These are phyloP conservation scores for Arion vulgaris DNA, from an alignment of 1,140 invertebrate species.

Conservation along the genomic window DNA sequence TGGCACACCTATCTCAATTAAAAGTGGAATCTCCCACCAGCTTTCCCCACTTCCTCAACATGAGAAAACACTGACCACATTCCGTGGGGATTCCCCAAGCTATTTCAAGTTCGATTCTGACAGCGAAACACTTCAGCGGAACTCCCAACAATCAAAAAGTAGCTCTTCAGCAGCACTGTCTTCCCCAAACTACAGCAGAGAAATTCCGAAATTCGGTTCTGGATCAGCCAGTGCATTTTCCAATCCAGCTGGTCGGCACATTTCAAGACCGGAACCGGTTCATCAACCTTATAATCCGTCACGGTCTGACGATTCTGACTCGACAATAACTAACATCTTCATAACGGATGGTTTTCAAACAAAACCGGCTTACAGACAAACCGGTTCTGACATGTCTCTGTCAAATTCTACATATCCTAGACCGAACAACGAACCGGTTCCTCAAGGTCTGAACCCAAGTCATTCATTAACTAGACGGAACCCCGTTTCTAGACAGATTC, in stretches of 20 bases:
- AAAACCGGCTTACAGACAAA: not conserved
- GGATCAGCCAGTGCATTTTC: not conserved
- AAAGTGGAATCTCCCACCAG: constrained; percentile 32
- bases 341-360: not conserved
- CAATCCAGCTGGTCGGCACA: not conserved
- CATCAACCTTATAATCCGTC: no score
- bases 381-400: not conserved
- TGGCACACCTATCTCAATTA: constrained; percentile 23
- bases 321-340: no score
- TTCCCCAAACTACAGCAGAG: no score
- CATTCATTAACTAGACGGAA: constrained; percentile 9
- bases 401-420: not conserved
- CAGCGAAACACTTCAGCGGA: constrained; percentile 40
- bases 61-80: constrained; percentile 40
- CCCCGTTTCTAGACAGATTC: not conserved
- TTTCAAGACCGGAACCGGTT: no score
- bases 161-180: not conserved
- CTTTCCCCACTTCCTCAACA: constrained; percentile 39
- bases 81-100: constrained; percentile 43
- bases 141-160: not conserved
- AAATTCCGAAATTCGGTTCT: not conserved
- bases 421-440: not conserved
- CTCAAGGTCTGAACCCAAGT: constrained; percentile 18
- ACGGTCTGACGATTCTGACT: no score
- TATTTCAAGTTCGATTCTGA: constrained; percentile 44